Conservation (phyloP, 1,140 invertebrate species). For the Gonioctena quinquepunctata region DNA sequence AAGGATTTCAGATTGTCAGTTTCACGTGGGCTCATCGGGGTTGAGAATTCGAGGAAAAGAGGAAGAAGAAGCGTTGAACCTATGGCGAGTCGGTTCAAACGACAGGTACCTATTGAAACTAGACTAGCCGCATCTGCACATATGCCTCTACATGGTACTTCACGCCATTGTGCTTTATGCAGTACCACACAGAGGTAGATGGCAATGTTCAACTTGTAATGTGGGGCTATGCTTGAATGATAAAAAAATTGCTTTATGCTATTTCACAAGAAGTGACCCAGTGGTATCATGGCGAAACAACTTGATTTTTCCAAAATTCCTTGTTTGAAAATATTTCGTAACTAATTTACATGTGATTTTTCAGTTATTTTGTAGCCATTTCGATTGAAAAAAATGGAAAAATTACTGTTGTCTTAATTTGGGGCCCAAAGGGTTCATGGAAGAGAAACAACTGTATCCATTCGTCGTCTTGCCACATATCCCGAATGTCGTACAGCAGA, state of each 20-base stretch:
- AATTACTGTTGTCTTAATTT: too few relatives aligned
- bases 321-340: too few relatives aligned
- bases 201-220: conserved; percentile 10
- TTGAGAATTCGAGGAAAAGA: background rate
- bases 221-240: conserved; percentile 9
- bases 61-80: background rate
- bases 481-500: too few relatives aligned
- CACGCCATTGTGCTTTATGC: conserved; percentile 24
- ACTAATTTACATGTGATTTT: too few relatives aligned
- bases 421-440: too few relatives aligned
- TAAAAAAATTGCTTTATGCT: conserved; percentile 2
- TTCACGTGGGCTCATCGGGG: conserved; percentile 25
- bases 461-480: too few relatives aligned
- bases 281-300: too few relatives aligned
- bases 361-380: too few relatives aligned
- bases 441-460: too few relatives aligned
- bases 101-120: background rate
- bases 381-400: too few relatives aligned
- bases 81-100: background rate
- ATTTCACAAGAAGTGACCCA: too few relatives aligned
- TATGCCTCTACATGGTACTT: conserved; percentile 19
- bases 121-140: conserved; percentile 12
- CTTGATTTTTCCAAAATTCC: too few relatives aligned
- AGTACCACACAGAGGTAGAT: conserved; percentile 21
- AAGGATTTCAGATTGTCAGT: conserved; percentile 31